Percentiles rank a stretch among this genome's conserved stretches.
Conservation (phyloP, 2,113 vertebrate genomes). For the human region DNA sequence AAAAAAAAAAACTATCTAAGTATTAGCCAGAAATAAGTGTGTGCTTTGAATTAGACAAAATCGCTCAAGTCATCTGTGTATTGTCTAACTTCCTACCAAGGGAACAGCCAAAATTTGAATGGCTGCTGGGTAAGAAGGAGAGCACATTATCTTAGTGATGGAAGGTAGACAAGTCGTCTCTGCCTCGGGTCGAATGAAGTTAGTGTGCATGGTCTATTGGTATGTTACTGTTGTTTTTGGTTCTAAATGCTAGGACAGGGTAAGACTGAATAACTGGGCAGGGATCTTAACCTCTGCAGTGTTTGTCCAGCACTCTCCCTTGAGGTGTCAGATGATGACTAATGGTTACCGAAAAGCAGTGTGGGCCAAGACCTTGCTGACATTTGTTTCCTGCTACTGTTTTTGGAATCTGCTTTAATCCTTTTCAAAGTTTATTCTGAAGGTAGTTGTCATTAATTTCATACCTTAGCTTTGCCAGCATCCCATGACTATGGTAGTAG, state of each 20-base stretch:
- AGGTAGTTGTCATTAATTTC: neutral
- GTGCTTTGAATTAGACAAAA: conserved; percentile 15
- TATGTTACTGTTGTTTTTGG: neutral
- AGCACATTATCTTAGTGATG: neutral
- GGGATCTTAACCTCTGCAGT: neutral
- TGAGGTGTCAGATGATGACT: conserved; percentile 61
- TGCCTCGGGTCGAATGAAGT: neutral
- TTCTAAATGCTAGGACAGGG: neutral
- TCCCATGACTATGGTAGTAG: neutral
- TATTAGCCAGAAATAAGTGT: conserved; percentile 30
- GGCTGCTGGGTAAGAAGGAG: neutral
- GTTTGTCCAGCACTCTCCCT: conserved; percentile 51
- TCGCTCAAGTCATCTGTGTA: conserved; percentile 6
- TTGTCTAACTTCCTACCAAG: conserved; percentile 27
- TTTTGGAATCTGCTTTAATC: conserved; percentile 50
- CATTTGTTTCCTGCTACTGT: conserved; percentile 76
- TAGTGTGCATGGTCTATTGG: neutral
- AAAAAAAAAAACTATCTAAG: neutral
- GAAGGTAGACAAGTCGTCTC: neutral
- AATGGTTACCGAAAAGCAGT: conserved; percentile 38
- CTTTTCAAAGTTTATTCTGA: conserved; percentile 25
- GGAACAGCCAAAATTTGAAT: neutral
- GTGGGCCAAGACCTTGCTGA: conserved; percentile 47
- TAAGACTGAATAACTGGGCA: neutral
- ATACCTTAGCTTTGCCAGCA: neutral